These are phyloP conservation scores for Tenthredo livida DNA, from an alignment of 2,888 invertebrate species.

Conservation along the genomic window DNA sequence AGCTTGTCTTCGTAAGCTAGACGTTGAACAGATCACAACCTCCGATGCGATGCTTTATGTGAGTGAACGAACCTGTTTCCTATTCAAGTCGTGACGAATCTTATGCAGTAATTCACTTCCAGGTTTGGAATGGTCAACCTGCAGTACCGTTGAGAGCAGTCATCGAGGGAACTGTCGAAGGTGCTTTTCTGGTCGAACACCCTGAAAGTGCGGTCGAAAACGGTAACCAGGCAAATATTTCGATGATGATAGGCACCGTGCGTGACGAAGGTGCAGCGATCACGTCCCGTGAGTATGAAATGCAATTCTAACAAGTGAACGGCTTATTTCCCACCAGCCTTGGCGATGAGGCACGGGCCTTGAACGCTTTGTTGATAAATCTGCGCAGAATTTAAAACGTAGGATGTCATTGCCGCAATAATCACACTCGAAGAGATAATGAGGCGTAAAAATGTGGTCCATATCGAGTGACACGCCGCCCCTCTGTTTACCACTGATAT, in stretches of 20 bases:
- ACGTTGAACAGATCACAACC: slow-evolving; percentile 44
- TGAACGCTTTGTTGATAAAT: slow-evolving; percentile 19
- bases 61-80: background rate
- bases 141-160: slow-evolving; percentile 44
- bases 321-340: background rate
- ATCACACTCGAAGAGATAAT: slow-evolving; percentile 30
- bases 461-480: slow-evolving; percentile 8
- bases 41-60: slow-evolving; percentile 43
- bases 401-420: background rate
- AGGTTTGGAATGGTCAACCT: slow-evolving; percentile 45
- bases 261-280: slow-evolving; percentile 47
- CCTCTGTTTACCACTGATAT: slow-evolving; percentile 7
- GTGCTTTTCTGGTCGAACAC: slow-evolving; percentile 52
- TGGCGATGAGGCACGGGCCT: background rate
- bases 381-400: background rate
- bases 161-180: slow-evolving; percentile 30
- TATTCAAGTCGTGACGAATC: background rate
- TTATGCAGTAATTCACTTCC: background rate
- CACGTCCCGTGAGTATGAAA: slow-evolving; percentile 38
- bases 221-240: slow-evolving; percentile 49
- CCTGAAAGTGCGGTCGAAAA: slow-evolving; percentile 48
- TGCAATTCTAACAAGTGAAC: background rate
- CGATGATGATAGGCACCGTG: slow-evolving; percentile 49
- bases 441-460: slow-evolving; percentile 10
- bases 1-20: slow-evolving; percentile 42